Evolutionary conservation across 2,888 invertebrate species (phyloP).

Genomic region (Eudemis profundana): DNA sequence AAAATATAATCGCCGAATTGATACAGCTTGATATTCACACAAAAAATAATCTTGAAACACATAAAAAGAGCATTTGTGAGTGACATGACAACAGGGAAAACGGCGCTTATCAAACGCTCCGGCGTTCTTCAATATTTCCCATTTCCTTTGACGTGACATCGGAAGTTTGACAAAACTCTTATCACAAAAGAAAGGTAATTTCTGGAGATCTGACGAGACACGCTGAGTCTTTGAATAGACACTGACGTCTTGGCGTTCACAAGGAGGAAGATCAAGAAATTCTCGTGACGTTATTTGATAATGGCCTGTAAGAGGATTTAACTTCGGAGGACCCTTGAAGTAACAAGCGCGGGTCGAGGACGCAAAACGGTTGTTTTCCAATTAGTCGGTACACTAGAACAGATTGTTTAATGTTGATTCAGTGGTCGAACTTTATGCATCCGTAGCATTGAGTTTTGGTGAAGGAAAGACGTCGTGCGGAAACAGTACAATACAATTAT

Average conservation of each 20-base stretch:
- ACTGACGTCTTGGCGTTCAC: constrained; percentile 47
- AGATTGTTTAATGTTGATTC: neutral
- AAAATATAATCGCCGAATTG: neutral
- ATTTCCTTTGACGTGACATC: constrained; percentile 51
- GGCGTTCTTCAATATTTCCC: constrained; percentile 45
- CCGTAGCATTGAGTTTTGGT: too few relatives aligned
- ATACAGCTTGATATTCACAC: constrained; percentile 5
- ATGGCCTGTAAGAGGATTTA: constrained; percentile 8
- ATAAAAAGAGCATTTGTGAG: constrained; percentile 21
- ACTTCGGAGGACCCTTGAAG: neutral
- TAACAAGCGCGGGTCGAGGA: constrained; percentile 4
- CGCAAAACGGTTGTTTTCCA: constrained; percentile 18
- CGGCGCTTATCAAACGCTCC: constrained; percentile 2
- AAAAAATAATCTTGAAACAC: constrained; percentile 1
- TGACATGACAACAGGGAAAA: constrained; percentile 15
- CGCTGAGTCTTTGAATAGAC: constrained; percentile 54
- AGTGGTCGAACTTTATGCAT: neutral
- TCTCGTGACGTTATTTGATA: constrained; percentile 15
- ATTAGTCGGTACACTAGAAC: constrained; percentile 5
- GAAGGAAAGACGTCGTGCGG: too few relatives aligned
- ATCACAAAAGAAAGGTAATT: constrained; percentile 59
- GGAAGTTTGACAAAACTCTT: constrained; percentile 51
- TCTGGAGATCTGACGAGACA: constrained; percentile 52
- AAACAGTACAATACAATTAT: too few relatives aligned
- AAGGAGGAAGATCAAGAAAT: neutral